These are phyloP conservation scores for Hirtodrosophila alboralis DNA, from an alignment of 2,888 invertebrate species.

Conservation along the genomic window DNA sequence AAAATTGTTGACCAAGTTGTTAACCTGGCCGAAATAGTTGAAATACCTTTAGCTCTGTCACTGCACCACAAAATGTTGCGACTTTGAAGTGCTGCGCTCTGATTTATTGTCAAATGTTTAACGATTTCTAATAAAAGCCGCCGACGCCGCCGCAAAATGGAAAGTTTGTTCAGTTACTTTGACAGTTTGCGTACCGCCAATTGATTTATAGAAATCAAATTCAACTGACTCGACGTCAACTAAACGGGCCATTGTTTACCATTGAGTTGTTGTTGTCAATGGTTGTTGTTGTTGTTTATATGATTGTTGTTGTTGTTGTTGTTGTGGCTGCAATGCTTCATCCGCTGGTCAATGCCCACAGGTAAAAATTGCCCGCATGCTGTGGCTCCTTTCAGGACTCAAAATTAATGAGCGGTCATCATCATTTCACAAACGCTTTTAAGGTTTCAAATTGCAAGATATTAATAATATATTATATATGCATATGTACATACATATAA, in stretches of 20 bases:
- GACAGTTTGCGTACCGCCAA: conserved; percentile 69
- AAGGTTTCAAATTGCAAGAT: conserved; percentile 30
- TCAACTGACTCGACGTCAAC: conserved; percentile 30
- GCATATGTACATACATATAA: neutral
- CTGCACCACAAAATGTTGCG: conserved; percentile 18
- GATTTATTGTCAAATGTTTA: conserved; percentile 63
- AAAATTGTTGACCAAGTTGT: conserved; percentile 34
- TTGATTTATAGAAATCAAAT: conserved; percentile 57
- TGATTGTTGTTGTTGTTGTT: conserved; percentile 7
- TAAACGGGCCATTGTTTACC: conserved; percentile 42
- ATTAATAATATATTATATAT: conserved; percentile 20
- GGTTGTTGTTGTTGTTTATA: neutral
- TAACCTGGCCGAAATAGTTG: conserved; percentile 35
- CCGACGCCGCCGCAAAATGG: conserved; percentile 58
- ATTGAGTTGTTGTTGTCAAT: conserved; percentile 15
- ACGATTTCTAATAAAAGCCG: conserved; percentile 59
- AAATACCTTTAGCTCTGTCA: conserved; percentile 33
- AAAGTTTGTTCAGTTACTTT: conserved; percentile 58
- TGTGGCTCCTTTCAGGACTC: conserved; percentile 28
- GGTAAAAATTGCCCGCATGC: conserved; percentile 15
- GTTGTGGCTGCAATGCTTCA: neutral
- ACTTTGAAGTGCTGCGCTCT: conserved; percentile 59
- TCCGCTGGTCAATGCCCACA: conserved; percentile 12
- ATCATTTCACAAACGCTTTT: conserved; percentile 46
- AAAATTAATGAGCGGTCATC: conserved; percentile 54